Conservation (phyloP, 2,113 vertebrate genomes). For the Plestiodon gilberti region DNA sequence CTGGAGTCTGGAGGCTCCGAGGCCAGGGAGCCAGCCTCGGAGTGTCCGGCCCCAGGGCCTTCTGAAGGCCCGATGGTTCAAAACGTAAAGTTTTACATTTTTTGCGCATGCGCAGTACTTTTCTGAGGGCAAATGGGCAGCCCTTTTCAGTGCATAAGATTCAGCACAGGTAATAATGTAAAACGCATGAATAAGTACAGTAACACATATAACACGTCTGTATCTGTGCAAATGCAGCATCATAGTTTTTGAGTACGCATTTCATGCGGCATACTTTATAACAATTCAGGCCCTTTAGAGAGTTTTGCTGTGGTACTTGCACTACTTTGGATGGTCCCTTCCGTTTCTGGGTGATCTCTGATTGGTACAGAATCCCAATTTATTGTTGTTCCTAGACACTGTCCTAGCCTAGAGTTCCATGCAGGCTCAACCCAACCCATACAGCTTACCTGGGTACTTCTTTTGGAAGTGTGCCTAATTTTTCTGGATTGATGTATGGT, state of each 20-base stretch:
- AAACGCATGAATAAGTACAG: background rate
- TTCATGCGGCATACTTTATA: conserved; percentile 35
- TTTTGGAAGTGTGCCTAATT: conserved; percentile 46
- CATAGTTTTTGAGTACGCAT: conserved; percentile 4
- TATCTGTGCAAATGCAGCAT: conserved; percentile 54
- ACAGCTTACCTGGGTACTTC: conserved; percentile 49
- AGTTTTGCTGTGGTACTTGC: conserved; percentile 37
- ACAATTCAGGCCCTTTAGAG: background rate
- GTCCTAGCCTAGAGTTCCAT: background rate
- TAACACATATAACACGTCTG: background rate
- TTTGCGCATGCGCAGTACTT: too few relatives aligned
- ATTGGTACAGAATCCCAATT: rapidly evolving
- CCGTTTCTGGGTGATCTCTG: conserved; percentile 14
- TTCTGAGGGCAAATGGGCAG: too few relatives aligned
- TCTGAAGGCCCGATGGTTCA: too few relatives aligned
- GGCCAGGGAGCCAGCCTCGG: too few relatives aligned
- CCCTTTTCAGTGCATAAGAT: background rate
- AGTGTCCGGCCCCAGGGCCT: too few relatives aligned
- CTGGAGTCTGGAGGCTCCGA: too few relatives aligned
- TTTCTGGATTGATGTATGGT: conserved; percentile 71
- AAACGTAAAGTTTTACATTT: too few relatives aligned
- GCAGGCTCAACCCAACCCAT: conserved; percentile 23
- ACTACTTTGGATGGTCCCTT: conserved; percentile 34
- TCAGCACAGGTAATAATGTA: background rate
- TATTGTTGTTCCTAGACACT: background rate